Conservation (phyloP, 1,140 invertebrate genomes). For the Drusus annulatus region DNA sequence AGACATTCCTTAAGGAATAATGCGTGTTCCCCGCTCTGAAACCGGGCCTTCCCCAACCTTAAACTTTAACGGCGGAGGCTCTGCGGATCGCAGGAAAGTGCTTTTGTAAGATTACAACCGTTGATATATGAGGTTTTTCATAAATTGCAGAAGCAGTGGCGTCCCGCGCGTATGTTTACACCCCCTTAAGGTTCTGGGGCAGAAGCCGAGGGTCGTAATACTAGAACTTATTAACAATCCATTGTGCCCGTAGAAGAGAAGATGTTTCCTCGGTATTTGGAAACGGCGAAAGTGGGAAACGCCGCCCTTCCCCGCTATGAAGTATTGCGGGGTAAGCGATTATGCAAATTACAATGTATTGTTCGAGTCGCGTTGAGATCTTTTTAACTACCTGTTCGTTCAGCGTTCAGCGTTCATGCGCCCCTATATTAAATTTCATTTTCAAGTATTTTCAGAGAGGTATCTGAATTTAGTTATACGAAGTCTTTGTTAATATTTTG, state of each 20-base stretch:
- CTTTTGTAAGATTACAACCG: slow-evolving; percentile 42
- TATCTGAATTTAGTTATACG: no score
- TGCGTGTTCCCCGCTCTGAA: background rate
- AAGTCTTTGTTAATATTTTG: no score
- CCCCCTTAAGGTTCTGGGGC: slow-evolving; percentile 31
- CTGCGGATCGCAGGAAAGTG: slow-evolving; percentile 16
- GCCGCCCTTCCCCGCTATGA: slow-evolving; percentile 44
- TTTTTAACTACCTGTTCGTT: slow-evolving; percentile 48
- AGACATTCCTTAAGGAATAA: slow-evolving; percentile 27
- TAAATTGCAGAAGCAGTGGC: slow-evolving; percentile 28
- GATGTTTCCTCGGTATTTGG: slow-evolving; percentile 56
- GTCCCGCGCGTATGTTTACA: slow-evolving; percentile 44
- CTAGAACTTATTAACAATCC: slow-evolving; percentile 58
- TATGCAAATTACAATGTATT: slow-evolving; percentile 59
- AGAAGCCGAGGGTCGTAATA: slow-evolving; percentile 23
- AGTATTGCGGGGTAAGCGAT: slow-evolving; percentile 50
- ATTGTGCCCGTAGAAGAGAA: slow-evolving; percentile 53
- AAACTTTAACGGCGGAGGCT: background rate
- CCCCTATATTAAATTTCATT: slow-evolving; percentile 34
- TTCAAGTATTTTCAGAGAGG: slow-evolving; percentile 19
- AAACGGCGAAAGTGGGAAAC: slow-evolving; percentile 42
- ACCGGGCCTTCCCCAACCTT: slow-evolving; percentile 28
- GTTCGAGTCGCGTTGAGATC: slow-evolving; percentile 50
- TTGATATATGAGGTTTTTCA: slow-evolving; percentile 47
- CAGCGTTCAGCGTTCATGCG: slow-evolving; percentile 2